Conservation (phyloP, 2,797 vertebrate species). For the Chaenodraco wilsoni region DNA sequence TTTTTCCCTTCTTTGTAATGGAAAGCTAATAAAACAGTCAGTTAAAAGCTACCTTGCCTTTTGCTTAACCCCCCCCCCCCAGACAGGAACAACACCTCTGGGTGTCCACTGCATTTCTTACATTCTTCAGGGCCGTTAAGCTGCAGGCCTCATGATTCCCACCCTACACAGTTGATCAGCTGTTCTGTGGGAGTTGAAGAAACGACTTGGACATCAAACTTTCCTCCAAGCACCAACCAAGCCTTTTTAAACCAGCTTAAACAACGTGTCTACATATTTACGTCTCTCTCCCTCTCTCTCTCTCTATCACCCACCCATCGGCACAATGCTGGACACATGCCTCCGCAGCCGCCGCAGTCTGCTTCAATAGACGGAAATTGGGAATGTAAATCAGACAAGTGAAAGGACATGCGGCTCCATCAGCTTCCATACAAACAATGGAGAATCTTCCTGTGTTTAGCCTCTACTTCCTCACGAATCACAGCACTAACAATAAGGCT, state of each 20-base stretch:
- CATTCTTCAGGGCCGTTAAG: constrained; percentile 47
- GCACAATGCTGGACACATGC: constrained; percentile 79
- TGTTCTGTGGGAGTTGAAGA: constrained; percentile 47
- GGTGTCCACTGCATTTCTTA: constrained; percentile 46
- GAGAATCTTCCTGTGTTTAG: constrained; percentile 74
- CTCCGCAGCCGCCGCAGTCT: constrained; percentile 49
- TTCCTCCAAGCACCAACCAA: constrained; percentile 26
- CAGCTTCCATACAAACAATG: constrained; percentile 76
- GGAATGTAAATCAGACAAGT: constrained; percentile 75
- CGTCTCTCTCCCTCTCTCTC: constrained; percentile 26
- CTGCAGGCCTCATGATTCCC: constrained; percentile 20
- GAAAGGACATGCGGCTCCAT: constrained; percentile 80
- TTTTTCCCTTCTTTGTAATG: constrained; percentile 6
- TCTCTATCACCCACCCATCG: constrained; percentile 58
- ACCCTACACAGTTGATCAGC: constrained; percentile 56
- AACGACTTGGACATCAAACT: constrained; percentile 31
- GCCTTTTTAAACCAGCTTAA: constrained; percentile 31
- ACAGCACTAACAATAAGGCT: constrained; percentile 66
- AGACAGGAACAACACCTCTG: constrained; percentile 33
- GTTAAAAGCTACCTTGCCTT: constrained; percentile 28
- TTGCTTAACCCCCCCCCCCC: background rate
- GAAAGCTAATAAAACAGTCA: constrained; percentile 30
- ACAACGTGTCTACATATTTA: constrained; percentile 66
- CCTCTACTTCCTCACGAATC: constrained; percentile 73
- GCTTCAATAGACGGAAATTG: constrained; percentile 81